phyloP scores from a whole-genome alignment of 2,888 invertebrate genomes.

The Melinaea marsaeus region DNA sequence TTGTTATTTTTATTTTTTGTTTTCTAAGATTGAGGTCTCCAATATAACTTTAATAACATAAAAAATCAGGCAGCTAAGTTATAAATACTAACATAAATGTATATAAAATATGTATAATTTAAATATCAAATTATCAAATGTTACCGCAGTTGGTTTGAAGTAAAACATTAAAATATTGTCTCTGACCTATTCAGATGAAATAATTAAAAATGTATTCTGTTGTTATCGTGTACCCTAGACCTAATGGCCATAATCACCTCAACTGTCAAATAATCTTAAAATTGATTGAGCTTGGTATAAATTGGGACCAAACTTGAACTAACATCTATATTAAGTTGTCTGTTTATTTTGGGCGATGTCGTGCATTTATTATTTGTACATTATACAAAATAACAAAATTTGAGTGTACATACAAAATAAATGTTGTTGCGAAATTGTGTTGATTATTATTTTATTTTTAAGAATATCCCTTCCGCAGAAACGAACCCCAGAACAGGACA shows the following conservation, averaged over 20 bases:
- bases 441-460: not conserved
- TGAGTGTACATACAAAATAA: conserved; percentile 75
- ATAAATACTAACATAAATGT: not conserved
- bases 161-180: conserved; percentile 14
- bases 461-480: too few species aligned
- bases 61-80: not conserved
- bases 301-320: conserved; percentile 60
- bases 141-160: conserved; percentile 32
- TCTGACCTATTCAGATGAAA: not conserved
- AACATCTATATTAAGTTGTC: conserved; percentile 21
- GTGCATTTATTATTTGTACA: conserved; percentile 78
- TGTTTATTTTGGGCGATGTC: conserved; percentile 54
- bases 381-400: conserved; percentile 65
- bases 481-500: too few species aligned
- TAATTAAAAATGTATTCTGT: too few species aligned
- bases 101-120: not conserved
- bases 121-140: conserved; percentile 12
- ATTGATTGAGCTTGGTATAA: conserved; percentile 45
- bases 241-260: conserved; percentile 7
- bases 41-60: not conserved
- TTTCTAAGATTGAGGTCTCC: too few species aligned
- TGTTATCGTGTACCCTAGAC: conserved; percentile 2
- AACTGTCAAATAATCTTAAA: conserved; percentile 9
- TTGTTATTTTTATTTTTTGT: too few species aligned
- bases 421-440: conserved; percentile 61